A percentile compares a stretch with the other conserved stretches of the same genome.
phyloP scores from a whole-genome alignment of 2,113 vertebrate species.

The Excalfactoria chinensis region DNA sequence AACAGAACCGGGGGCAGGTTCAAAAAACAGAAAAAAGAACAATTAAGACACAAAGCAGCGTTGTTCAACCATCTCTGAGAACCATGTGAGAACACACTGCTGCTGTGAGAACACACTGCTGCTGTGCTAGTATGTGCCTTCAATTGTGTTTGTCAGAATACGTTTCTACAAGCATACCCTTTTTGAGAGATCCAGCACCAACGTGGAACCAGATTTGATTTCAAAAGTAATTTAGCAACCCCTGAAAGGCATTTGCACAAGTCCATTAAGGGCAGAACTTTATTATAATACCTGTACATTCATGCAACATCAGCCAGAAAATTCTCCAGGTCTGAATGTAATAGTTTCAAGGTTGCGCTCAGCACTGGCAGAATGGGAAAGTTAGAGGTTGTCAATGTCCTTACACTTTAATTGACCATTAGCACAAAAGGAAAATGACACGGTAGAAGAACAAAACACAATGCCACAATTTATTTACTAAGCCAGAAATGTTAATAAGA shows the following conservation, averaged over 20 bases:
- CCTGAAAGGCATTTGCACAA: constrained; percentile 21
- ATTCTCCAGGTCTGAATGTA: constrained; percentile 24
- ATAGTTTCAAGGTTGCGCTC: constrained; percentile 36
- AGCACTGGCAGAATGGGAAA: constrained; percentile 5
- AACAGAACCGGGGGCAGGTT: neutral
- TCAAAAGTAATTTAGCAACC: constrained; percentile 5
- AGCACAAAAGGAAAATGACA: constrained; percentile 21
- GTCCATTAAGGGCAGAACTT: constrained; percentile 38
- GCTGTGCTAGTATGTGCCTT: neutral
- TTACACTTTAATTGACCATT: constrained; percentile 49
- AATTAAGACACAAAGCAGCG: neutral
- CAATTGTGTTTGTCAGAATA: neutral
- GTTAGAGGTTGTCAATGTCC: constrained; percentile 1
- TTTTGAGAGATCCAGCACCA: neutral
- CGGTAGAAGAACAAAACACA: neutral
- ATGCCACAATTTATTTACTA: constrained; percentile 41
- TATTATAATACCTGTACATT: constrained; percentile 36
- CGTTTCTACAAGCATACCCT: neutral
- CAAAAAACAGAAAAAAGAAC: neutral
- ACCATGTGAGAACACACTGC: neutral
- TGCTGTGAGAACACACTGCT: neutral
- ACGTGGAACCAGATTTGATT: neutral
- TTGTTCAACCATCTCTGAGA: neutral
- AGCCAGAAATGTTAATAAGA: constrained; percentile 12
- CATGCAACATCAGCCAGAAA: constrained; percentile 35